Evolutionary conservation across 2,797 vertebrate genomes (phyloP).

Genomic region (Lates japonicus): DNA sequence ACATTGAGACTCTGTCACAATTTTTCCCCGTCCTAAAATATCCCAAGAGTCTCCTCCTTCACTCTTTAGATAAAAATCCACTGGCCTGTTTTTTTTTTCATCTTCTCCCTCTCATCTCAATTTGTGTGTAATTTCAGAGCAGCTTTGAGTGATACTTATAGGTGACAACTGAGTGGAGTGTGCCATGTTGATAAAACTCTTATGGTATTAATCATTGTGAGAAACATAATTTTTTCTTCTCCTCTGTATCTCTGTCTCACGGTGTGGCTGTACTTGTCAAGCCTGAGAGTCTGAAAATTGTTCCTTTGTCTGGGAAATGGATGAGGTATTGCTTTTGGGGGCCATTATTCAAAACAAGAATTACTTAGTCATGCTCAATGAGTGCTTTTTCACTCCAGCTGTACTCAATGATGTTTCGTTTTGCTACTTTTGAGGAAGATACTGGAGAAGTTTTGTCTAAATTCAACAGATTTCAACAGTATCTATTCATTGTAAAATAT

Average conservation of each 20-base stretch:
- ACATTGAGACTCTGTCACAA: background rate
- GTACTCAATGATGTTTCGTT: constrained; percentile 8
- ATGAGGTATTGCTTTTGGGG: constrained; percentile 9
- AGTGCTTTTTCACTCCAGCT: constrained; percentile 4
- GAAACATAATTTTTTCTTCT: background rate
- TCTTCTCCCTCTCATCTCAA: background rate
- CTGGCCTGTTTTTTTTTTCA: background rate
- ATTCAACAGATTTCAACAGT: constrained; percentile 14
- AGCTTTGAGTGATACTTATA: constrained; percentile 30
- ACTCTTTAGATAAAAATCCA: background rate
- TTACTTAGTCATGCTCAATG: constrained; percentile 8
- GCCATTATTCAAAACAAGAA: constrained; percentile 25
- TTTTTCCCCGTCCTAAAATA: background rate
- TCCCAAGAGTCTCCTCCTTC: background rate
- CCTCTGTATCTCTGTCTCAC: background rate
- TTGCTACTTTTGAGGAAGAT: constrained; percentile 1
- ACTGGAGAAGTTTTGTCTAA: background rate
- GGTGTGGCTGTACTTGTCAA: background rate
- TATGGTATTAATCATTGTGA: background rate
- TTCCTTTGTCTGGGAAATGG: constrained; percentile 26
- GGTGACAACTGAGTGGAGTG: constrained; percentile 46
- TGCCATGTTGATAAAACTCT: constrained; percentile 36
- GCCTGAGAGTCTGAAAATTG: background rate
- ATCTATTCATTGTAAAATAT: background rate
- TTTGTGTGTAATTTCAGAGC: constrained; percentile 10